These are phyloP conservation scores for Bufo gargarizans DNA, from an alignment of 2,113 vertebrate genomes.

Conservation along the genomic window DNA sequence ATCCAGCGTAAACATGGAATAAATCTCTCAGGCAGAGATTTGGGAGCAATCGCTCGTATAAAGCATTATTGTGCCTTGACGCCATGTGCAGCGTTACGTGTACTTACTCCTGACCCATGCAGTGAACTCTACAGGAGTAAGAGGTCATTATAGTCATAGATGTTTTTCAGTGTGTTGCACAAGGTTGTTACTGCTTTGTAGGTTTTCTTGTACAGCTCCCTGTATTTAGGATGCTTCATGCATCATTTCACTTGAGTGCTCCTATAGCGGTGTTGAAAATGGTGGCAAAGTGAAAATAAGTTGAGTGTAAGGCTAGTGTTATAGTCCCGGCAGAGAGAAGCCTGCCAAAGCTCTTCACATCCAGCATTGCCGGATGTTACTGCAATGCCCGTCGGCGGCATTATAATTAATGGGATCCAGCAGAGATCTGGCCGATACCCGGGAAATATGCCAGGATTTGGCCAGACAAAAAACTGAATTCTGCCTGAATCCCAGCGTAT, in stretches of 20 bases:
- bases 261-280: background rate
- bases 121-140: background rate
- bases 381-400: too few species aligned
- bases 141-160: background rate
- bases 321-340: too few species aligned
- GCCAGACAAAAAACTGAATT: too few species aligned
- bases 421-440: too few species aligned
- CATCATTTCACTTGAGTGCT: background rate
- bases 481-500: too few species aligned
- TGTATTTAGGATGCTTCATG: background rate
- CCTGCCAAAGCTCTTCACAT: too few species aligned
- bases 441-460: too few species aligned
- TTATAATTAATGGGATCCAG: too few species aligned
- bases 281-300: too few species aligned
- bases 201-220: background rate
- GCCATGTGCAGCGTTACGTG: background rate
- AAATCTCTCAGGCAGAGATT: slow-evolving; percentile 8
- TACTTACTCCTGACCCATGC: background rate
- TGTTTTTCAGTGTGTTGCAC: background rate
- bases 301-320: too few species aligned
- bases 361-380: too few species aligned
- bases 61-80: background rate
- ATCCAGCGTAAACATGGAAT: background rate
- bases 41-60: background rate
- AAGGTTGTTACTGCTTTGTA: background rate